These are phyloP conservation scores for Romanogobio albipinnatus DNA, from an alignment of 2,113 vertebrate genomes.

Conservation along the genomic window DNA sequence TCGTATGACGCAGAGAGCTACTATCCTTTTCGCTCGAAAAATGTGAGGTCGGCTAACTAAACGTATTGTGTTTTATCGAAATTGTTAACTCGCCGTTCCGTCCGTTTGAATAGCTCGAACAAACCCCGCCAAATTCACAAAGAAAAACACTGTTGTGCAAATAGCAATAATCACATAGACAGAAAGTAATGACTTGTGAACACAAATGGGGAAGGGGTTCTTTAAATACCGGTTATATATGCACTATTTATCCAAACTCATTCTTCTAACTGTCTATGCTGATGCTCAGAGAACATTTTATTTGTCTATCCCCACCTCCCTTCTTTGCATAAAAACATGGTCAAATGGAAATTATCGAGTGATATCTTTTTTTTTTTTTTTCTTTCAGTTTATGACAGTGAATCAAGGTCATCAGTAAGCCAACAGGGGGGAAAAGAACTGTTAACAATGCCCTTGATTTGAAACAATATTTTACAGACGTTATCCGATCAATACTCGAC, in stretches of 20 bases:
- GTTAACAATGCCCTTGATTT: constrained; percentile 86
- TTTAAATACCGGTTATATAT: constrained; percentile 22
- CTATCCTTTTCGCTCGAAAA: constrained; percentile 12
- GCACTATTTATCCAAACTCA: not conserved
- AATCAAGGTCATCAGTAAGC: constrained; percentile 85
- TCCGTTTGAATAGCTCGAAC: constrained; percentile 3
- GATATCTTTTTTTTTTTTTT: constrained; percentile 74
- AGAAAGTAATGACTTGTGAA: not conserved
- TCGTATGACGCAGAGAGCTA: constrained; percentile 16
- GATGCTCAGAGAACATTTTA: constrained; percentile 50
- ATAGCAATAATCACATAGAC: not conserved
- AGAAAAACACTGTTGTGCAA: not conserved
- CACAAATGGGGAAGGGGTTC: not conserved
- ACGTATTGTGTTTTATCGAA: constrained; percentile 16
- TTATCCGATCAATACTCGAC: constrained; percentile 86
- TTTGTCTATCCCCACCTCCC: constrained; percentile 67
- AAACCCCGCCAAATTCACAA: constrained; percentile 10
- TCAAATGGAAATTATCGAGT: constrained; percentile 75
- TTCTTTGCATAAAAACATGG: constrained; percentile 75
- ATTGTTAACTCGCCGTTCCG: constrained; percentile 18
- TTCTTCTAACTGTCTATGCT: not conserved
- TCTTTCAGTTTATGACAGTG: constrained; percentile 78
- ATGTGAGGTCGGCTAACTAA: constrained; percentile 13
- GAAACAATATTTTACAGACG: constrained; percentile 89
- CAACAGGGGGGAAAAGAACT: constrained; percentile 62